phyloP scores from a whole-genome alignment of 2,797 vertebrate genomes.

The Melanotaenia nigrans region DNA sequence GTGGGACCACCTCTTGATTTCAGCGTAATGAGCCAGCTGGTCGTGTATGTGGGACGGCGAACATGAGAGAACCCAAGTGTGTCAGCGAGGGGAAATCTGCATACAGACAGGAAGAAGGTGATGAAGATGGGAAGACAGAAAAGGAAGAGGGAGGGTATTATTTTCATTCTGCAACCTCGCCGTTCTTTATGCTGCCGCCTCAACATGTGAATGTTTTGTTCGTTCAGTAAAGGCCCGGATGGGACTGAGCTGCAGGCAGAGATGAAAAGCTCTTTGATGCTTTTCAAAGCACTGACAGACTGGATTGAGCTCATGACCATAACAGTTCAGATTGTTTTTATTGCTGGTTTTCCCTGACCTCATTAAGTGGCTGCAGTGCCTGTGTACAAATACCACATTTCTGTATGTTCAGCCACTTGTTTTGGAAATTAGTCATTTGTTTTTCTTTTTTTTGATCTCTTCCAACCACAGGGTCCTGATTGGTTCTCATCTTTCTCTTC shows the following conservation, averaged over 20 bases:
- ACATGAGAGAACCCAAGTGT: conserved; percentile 26
- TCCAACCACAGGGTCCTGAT: background rate
- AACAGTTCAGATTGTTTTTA: conserved; percentile 60
- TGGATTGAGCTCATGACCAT: conserved; percentile 39
- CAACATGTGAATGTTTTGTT: conserved; percentile 29
- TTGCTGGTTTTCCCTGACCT: conserved; percentile 63
- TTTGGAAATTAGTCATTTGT: conserved; percentile 34
- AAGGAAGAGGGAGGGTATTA: conserved; percentile 41
- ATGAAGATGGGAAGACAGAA: conserved; percentile 6
- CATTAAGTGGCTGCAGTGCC: conserved; percentile 48
- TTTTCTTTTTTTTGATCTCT: conserved; percentile 37
- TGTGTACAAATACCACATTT: conserved; percentile 20
- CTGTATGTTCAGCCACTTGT: conserved; percentile 18
- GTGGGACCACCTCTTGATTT: conserved; percentile 5
- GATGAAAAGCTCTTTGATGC: conserved; percentile 66
- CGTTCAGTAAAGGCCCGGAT: conserved; percentile 36
- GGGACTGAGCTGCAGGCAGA: conserved; percentile 24
- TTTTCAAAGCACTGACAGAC: conserved; percentile 28
- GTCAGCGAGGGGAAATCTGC: conserved; percentile 32
- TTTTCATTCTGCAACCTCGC: conserved; percentile 54
- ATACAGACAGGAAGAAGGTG: conserved; percentile 20
- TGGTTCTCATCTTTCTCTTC: background rate
- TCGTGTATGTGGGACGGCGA: conserved; percentile 18
- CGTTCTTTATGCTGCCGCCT: conserved; percentile 29
- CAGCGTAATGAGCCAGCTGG: background rate